Evolutionary conservation across 1,140 invertebrate species (phyloP), one percentile per base, ranked within the genome.

Genomic region (Diachasma alloeum): DNA sequence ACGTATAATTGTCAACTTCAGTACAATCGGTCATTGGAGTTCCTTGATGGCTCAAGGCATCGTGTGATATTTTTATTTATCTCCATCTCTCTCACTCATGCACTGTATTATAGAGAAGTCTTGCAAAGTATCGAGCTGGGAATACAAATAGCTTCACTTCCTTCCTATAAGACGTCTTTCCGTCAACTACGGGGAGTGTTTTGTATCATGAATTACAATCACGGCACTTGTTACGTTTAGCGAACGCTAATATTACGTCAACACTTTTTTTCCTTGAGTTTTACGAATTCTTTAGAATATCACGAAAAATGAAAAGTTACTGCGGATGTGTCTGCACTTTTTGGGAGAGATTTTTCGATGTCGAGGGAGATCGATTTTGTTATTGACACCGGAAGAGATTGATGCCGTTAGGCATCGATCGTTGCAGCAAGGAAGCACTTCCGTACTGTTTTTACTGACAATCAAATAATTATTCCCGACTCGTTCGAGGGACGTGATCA

Each of bases 371-470:
- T 31, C 24, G 2, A 63, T 10, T 63, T 42, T 59, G 56, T 63
- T 22, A 74, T 42, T 74, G 37, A 46, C 56, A 66, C 56, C 72
- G 56, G 72, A 66, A 74, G n/a, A 67, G 72, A 67, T 67, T 13
- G 22, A 67, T 74, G 72, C 72, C 72, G 72, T 74, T 74, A 67
- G 5, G 19, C 24, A 56, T 67, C 72, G 59, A 37, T 39, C 36
- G 59, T 67, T 74, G 59, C 59, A 74, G 59, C 63, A 37, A 74
- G 72, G 72, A 74, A 74, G 72, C 36, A 74, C 72, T 74, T 74
- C 72, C 72, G 72, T 74, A 74, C 31, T 22, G 39, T 44, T 44
- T 67, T 13, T 22, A 74, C 19, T 63, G 66, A 68, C 53, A 63
- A 37, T 24, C 19, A 24, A 10, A 66, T 74, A 66, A 67, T 42